Evolutionary conservation across 2,797 vertebrate species (phyloP), one percentile per base, ranked within the genome.

Genomic region (Gobio occitaniae): DNA sequence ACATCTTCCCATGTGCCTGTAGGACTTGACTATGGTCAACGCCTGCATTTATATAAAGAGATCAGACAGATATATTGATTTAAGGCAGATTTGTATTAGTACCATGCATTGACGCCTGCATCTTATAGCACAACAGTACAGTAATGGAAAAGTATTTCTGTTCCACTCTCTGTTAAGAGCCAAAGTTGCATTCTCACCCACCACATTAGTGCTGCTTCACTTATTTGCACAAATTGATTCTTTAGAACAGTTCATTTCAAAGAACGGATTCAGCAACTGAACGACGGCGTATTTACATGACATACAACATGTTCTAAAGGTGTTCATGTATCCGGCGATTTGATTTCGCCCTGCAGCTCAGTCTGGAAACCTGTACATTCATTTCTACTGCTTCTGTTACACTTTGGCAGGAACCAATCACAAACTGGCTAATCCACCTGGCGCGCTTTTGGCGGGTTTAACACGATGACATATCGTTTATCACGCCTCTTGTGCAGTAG

Each of bases 1-100:
- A 98, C 98, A 99, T 99, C 95, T 94, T 97, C 93, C 90, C 92
- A 88, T 92, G 80, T 91, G 93, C 92, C 93, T 91, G 89, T 91
- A 93, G 89, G 91, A 93, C 92, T 90, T 86, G 80, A 84, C 84
- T 63, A 25, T 65, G 59, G 68, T 89, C 91, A 92, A 91, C 91
- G 94, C 93, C 97, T 98, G 91, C 65, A 94, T 44, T 29, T 13
- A 52, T n/a, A 76, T 3, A 48, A 4, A 21, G 16, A 38, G 19
- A 36, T 38, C 7, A 82, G 5, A 16, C 19, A 66, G 3, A 52
- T 6, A 52, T 2, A 21, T 8, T 19, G n/a, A 61, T 1, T 32
- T 1, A 25, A 56, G 1, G 12, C 50, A 25, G 19, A 50, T 80
- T 41, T 25, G 1, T n/a, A 3, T 17, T 10, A 25, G 4, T 1